Conservation (phyloP, 1,140 invertebrate genomes). For the Pseudoatta argentina region DNA sequence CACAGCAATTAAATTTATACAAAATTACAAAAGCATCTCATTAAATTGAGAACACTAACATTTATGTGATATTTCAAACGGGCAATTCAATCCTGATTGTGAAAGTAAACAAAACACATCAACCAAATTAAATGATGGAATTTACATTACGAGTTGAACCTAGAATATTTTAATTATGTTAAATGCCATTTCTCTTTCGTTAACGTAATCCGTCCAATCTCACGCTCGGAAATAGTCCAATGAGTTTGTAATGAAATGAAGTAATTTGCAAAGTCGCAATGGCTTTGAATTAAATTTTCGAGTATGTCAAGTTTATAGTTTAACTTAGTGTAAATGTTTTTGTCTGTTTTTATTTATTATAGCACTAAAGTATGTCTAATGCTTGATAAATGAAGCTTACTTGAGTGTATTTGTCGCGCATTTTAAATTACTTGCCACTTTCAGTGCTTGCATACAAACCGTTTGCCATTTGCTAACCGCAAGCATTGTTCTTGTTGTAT, state of each 20-base stretch:
- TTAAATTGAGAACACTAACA: constrained; percentile 35
- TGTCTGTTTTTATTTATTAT: constrained; percentile 7
- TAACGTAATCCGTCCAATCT: constrained; percentile 47
- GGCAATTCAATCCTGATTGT: constrained; percentile 1
- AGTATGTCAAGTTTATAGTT: constrained; percentile 12
- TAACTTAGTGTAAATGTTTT: constrained; percentile 24
- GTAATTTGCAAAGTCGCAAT: constrained; percentile 32
- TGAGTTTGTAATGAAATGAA: constrained; percentile 43
- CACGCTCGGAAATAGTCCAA: constrained; percentile 41
- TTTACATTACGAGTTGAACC: constrained; percentile 39
- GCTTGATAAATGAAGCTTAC: background rate
- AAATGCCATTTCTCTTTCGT: constrained; percentile 33
- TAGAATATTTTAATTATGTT: constrained; percentile 40
- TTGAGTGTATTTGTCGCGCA: background rate
- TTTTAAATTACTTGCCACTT: constrained; percentile 23
- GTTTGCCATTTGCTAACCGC: constrained; percentile 9
- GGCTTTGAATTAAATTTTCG: constrained; percentile 18
- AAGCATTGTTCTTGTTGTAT: constrained; percentile 26
- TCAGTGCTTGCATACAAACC: background rate
- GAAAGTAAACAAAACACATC: constrained; percentile 37
- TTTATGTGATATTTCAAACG: constrained; percentile 29
- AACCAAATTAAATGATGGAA: constrained; percentile 35
- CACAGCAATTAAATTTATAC: constrained; percentile 14
- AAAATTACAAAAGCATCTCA: constrained; percentile 24
- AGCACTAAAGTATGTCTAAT: background rate